Conservation (phyloP, 2,888 invertebrate genomes). For the Molorchus minor region DNA sequence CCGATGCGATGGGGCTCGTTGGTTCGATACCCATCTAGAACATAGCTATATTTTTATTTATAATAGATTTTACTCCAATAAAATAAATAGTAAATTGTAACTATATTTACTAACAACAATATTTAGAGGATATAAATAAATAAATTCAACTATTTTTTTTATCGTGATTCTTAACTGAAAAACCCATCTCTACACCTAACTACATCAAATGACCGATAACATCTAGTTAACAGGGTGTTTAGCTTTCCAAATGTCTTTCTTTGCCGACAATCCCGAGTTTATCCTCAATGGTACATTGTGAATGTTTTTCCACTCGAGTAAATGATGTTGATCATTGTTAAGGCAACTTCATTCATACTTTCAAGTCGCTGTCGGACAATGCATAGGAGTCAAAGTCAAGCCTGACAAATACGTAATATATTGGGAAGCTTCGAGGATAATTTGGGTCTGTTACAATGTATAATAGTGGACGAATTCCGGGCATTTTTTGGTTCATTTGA, state of each 20-base stretch:
- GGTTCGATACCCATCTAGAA: too few species aligned
- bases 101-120: too few species aligned
- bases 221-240: conserved; percentile 28
- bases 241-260: conserved; percentile 26
- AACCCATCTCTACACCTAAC: too few species aligned
- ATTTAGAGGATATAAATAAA: too few species aligned
- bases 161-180: too few species aligned
- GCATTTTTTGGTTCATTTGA: conserved; percentile 25
- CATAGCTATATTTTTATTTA: too few species aligned
- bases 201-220: too few species aligned
- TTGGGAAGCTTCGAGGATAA: conserved; percentile 31
- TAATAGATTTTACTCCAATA: too few species aligned
- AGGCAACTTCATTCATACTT: conserved; percentile 14
- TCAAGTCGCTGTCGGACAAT: neutral
- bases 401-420: conserved; percentile 33
- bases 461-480: conserved; percentile 10
- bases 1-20: too few species aligned
- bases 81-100: too few species aligned
- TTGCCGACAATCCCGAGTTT: conserved; percentile 20
- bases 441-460: conserved; percentile 25
- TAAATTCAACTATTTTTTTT: too few species aligned
- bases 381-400: conserved; percentile 12
- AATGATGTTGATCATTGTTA: conserved; percentile 28
- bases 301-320: conserved; percentile 37
- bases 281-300: conserved; percentile 29